Conservation (phyloP, 2,797 vertebrate species). For the Muscicapa comitata region DNA sequence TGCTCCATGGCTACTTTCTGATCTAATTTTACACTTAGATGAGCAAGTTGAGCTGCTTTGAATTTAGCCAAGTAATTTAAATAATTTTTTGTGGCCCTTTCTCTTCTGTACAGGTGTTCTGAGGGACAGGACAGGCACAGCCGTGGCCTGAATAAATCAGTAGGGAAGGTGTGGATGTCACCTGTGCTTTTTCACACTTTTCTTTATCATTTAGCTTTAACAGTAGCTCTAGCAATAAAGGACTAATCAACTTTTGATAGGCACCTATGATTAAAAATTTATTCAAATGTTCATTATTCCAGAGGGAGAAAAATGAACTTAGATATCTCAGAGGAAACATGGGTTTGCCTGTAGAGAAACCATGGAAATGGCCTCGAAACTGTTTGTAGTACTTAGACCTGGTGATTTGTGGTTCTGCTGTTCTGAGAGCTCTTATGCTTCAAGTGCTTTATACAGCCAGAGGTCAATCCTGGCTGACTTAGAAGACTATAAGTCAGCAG, state of each 20-base stretch:
- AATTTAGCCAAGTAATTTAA: neutral
- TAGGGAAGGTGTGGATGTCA: neutral
- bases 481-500: neutral
- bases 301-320: neutral
- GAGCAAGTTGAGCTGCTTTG: neutral
- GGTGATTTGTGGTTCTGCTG: constrained; percentile 25
- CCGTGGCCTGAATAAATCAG: neutral
- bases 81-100: neutral
- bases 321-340: neutral
- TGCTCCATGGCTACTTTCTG: neutral
- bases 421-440: neutral
- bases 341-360: neutral
- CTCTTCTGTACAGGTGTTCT: neutral
- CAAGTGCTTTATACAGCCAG: neutral
- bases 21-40: neutral
- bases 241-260: neutral
- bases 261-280: neutral
- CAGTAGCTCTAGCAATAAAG: neutral
- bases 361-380: neutral
- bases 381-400: neutral
- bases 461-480: constrained; percentile 22
- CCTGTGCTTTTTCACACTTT: neutral
- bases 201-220: neutral
- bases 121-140: neutral
- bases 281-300: neutral